Percentiles rank a stretch among this genome's conserved stretches.
phyloP scores from a whole-genome alignment of 2,113 vertebrate species.

The Neogale vison region DNA sequence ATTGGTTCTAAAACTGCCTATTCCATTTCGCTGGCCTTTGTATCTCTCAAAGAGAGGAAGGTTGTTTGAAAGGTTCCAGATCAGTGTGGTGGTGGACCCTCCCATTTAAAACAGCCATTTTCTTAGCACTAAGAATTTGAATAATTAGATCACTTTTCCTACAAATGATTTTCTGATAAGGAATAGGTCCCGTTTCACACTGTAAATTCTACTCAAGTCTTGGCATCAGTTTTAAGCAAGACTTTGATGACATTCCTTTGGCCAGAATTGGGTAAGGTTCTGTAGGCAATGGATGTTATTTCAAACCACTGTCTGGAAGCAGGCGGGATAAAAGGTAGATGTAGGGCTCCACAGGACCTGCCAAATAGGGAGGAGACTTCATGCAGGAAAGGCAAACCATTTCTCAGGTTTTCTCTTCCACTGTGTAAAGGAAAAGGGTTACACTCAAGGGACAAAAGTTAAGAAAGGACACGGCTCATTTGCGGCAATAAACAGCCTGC shows the following conservation, averaged over 20 bases:
- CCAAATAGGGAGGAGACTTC: neutral
- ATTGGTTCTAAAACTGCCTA: neutral
- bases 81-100: constrained; percentile 41
- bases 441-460: constrained; percentile 58
- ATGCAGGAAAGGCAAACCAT: constrained; percentile 45
- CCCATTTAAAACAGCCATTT: constrained; percentile 46
- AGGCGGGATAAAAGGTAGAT: constrained; percentile 26
- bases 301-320: constrained; percentile 68
- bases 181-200: constrained; percentile 56
- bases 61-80: neutral
- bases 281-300: constrained; percentile 67
- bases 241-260: constrained; percentile 57
- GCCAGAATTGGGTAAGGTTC: constrained; percentile 30
- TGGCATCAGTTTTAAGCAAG: constrained; percentile 44
- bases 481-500: neutral
- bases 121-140: constrained; percentile 53
- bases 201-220: constrained; percentile 21
- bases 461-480: constrained; percentile 59
- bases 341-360: constrained; percentile 14
- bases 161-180: constrained; percentile 64
- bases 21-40: neutral
- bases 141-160: constrained; percentile 61
- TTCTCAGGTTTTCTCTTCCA: constrained; percentile 64
- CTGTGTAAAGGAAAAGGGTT: constrained; percentile 58
- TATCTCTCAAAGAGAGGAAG: constrained; percentile 19